Evolutionary conservation across 2,113 vertebrate species (phyloP).

Genomic region (western clawed frog (Xenopus tropicalis)): UCB_Xtro_10.0 CM004452.2:6827501-6828000

Average conservation of each 20-base stretch:
- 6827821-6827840: background rate
- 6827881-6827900: slow-evolving; percentile 28
- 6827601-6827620: background rate
- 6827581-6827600: background rate
- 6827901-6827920: slow-evolving; percentile 18
- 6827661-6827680: too few relatives aligned
- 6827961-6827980: slow-evolving; percentile 7
- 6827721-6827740: background rate
- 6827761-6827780: background rate
- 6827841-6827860: slow-evolving; percentile 16
- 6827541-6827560: background rate
- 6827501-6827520: background rate
- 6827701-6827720: background rate
- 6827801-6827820: slow-evolving; percentile 12
- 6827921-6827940: background rate
- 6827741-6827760: slow-evolving; percentile 6
- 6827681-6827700: background rate
- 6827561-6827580: background rate
- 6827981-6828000: background rate
- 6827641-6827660: background rate
- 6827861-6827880: slow-evolving; percentile 23
- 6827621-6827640: background rate
- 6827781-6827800: slow-evolving; percentile 11
- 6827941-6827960: background rate
- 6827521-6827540: background rate